These are phyloP conservation scores for Naja naja DNA, from an alignment of 2,113 vertebrate genomes.

Conservation along the genomic window DNA sequence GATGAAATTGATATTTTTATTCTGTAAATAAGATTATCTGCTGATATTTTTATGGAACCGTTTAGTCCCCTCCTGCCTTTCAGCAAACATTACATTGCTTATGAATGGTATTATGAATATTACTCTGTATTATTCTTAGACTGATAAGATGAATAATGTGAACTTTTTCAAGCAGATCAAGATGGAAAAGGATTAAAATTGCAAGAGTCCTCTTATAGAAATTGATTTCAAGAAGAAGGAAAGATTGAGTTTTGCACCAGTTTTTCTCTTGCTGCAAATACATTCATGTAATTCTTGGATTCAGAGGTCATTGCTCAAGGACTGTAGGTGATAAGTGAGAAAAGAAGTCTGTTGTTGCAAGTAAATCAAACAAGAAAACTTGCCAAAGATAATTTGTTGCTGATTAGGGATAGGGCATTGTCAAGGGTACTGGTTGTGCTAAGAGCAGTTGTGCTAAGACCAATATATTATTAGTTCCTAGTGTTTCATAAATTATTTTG, in stretches of 20 bases:
- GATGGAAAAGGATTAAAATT: background rate
- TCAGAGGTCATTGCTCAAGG: background rate
- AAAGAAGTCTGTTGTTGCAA: background rate
- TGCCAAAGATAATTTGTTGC: background rate
- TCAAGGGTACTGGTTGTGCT: background rate
- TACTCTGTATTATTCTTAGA: conserved; percentile 25
- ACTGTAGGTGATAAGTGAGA: background rate
- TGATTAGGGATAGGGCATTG: background rate
- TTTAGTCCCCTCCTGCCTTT: background rate
- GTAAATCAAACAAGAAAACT: background rate
- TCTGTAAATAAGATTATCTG: background rate
- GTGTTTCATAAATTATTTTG: background rate
- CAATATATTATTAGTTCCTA: rapidly evolving
- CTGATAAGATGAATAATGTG: background rate
- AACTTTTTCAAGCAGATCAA: background rate
- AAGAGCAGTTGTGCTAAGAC: background rate
- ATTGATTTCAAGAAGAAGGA: background rate
- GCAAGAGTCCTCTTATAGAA: background rate
- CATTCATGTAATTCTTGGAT: background rate
- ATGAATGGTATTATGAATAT: background rate
- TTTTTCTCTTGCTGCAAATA: background rate
- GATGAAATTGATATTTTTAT: rapidly evolving
- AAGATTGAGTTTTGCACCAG: background rate
- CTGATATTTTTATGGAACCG: background rate
- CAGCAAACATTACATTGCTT: background rate